These are phyloP conservation scores for Pocillopora meandrina DNA, from an alignment of 92 coral and sea anemone genomes.

Conservation along the genomic window DNA sequence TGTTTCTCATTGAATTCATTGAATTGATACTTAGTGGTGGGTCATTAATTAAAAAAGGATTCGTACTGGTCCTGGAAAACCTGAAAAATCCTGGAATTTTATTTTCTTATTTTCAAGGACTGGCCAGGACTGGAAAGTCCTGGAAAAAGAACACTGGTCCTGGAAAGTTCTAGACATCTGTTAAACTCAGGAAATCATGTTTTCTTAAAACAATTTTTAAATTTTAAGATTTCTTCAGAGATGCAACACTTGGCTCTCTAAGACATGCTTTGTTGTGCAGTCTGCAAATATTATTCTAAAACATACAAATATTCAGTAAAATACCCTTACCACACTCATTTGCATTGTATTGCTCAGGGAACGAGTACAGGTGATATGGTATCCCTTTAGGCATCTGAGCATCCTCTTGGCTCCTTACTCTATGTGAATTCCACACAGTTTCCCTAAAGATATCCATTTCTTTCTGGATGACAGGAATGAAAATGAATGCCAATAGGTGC, in stretches of 20 bases:
- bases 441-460: conserved; percentile 58
- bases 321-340: conserved; percentile 52
- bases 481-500: conserved; percentile 56
- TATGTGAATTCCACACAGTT: conserved; percentile 67
- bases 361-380: conserved; percentile 32
- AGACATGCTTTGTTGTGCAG: conserved; percentile 7
- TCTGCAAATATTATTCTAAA: conserved; percentile 6
- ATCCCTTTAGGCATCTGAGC: conserved; percentile 68
- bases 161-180: too few relatives aligned
- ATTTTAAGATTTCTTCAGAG: background rate
- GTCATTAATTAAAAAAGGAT: background rate
- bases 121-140: too few relatives aligned
- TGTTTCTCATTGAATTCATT: background rate
- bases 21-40: background rate
- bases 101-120: too few relatives aligned
- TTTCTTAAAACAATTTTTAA: too few relatives aligned
- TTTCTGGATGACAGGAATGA: conserved; percentile 55
- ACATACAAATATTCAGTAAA: conserved; percentile 7
- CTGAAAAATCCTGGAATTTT: too few relatives aligned
- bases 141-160: too few relatives aligned
- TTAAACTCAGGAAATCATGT: too few relatives aligned
- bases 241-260: background rate
- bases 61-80: too few relatives aligned
- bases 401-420: conserved; percentile 60
- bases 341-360: conserved; percentile 40